Evolutionary conservation across 2,888 invertebrate genomes (phyloP).

Genomic region (Microctonus aethiopoides): DNA sequence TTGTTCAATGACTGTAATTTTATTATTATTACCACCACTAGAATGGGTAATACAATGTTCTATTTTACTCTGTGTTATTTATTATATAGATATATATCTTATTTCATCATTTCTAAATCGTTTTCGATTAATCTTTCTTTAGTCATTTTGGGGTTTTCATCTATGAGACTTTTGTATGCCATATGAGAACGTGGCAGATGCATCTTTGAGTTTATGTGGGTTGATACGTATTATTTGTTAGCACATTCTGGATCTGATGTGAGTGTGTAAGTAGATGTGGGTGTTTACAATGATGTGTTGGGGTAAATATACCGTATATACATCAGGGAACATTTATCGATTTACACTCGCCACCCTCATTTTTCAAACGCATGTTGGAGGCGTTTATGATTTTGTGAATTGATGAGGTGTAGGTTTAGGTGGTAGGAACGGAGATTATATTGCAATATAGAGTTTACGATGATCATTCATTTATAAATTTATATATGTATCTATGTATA

Average conservation of each 20-base stretch:
- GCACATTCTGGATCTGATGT: too few species aligned
- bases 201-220: conserved; percentile 9
- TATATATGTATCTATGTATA: too few species aligned
- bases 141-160: not conserved
- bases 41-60: too few species aligned
- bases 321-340: conserved; percentile 15
- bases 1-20: too few species aligned
- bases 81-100: too few species aligned
- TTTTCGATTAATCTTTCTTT: conserved; percentile 1
- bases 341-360: not conserved
- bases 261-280: not conserved
- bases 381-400: not conserved
- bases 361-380: not conserved
- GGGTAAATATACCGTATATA: not conserved
- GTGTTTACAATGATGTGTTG: not conserved
- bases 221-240: not conserved
- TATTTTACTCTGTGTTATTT: too few species aligned
- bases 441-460: not conserved
- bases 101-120: too few species aligned
- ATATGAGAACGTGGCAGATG: conserved; percentile 22
- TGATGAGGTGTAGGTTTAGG: not conserved
- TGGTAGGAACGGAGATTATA: not conserved
- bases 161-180: too few species aligned
- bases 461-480: too few species aligned
- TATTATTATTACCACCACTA: too few species aligned